phyloP scores from a whole-genome alignment of 2,113 vertebrate genomes.

The Mixornis gularis region DNA sequence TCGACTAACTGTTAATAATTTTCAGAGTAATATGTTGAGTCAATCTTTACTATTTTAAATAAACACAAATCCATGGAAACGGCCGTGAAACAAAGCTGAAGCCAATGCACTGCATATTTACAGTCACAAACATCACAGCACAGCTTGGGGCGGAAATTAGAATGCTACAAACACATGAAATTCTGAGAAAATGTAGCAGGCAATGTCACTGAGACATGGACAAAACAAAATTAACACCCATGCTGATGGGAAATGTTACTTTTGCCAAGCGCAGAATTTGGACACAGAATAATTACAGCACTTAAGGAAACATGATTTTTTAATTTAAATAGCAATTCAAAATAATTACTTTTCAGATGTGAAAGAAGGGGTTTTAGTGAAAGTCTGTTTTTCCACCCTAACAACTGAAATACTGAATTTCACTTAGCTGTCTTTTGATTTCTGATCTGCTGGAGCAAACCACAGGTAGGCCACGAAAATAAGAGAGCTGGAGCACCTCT shows the following conservation, averaged over 20 bases:
- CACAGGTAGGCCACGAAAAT: neutral
- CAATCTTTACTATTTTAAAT: neutral
- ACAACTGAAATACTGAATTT: neutral
- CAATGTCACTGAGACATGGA: rapidly evolving
- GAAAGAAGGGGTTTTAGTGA: neutral
- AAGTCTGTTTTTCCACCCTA: neutral
- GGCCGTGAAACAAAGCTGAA: neutral
- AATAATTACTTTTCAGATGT: neutral
- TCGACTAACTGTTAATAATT: neutral
- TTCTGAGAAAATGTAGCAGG: neutral
- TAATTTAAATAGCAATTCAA: neutral
- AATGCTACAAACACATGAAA: neutral
- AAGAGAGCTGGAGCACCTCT: neutral
- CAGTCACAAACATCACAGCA: neutral
- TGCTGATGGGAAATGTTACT: neutral
- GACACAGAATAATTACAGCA: neutral
- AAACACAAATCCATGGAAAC: neutral
- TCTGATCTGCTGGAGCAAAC: neutral
- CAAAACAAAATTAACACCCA: neutral
- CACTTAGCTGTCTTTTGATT: neutral
- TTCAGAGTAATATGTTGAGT: neutral
- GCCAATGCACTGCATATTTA: neutral
- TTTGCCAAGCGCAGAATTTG: neutral
- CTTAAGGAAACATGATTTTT: neutral
- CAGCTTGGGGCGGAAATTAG: neutral